Conservation (phyloP, 2,888 invertebrate species). For the Mimachlamys varia region DNA sequence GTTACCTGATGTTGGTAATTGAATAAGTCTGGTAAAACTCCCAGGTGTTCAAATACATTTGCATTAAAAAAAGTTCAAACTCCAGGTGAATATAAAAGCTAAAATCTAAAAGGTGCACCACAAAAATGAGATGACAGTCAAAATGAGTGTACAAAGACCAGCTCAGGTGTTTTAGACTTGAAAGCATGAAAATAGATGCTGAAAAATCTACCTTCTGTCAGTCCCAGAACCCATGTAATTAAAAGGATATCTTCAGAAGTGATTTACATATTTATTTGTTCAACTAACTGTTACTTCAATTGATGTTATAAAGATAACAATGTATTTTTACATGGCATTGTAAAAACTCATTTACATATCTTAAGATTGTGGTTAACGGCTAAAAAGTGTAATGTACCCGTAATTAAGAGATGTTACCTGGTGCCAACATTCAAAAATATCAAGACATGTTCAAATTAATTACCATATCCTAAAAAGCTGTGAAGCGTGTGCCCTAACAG, state of each 20-base stretch:
- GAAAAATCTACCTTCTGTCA: slow-evolving; percentile 24
- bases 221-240: background rate
- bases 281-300: background rate
- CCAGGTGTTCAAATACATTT: background rate
- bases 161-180: background rate
- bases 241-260: background rate
- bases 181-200: background rate
- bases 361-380: background rate
- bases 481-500: background rate
- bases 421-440: background rate
- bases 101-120: background rate
- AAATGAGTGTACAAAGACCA: background rate
- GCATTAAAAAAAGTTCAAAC: background rate
- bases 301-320: background rate
- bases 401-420: slow-evolving; percentile 24
- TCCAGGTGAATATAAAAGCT: background rate
- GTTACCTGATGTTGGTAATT: background rate
- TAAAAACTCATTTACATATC: background rate
- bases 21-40: background rate
- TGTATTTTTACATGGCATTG: background rate
- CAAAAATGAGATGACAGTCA: background rate
- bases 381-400: background rate
- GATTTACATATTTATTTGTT: slow-evolving; percentile 12
- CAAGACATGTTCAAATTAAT: slow-evolving; percentile 6
- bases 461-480: background rate